Percentiles rank a stretch among this genome's conserved stretches.
Evolutionary conservation across 37 sponge, comb jelly and placozoan species (phyloP).

Genomic region (Mnemiopsis leidyi): DNA sequence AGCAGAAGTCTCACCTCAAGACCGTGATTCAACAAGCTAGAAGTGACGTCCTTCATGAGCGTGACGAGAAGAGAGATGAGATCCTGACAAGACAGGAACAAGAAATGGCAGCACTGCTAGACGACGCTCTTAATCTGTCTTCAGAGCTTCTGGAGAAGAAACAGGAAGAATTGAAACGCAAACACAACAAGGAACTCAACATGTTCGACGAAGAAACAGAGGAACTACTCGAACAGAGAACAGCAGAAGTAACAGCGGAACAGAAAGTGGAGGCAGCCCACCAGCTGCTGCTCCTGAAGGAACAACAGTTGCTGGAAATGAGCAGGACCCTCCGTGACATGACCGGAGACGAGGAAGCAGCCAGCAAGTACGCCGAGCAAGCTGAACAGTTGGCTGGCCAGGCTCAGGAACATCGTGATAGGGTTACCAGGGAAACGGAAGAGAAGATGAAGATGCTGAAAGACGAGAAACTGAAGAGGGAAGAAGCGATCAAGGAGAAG

Average conservation of each 20-base stretch:
- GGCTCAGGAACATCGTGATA: slow-evolving; percentile 17
- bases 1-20: neutral
- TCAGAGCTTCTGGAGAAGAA: slow-evolving; percentile 1
- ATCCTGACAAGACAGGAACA: neutral
- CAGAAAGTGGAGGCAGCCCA: neutral
- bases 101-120: neutral
- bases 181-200: slow-evolving; percentile 2
- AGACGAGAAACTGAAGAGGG: neutral
- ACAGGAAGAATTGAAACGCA: slow-evolving; percentile 1
- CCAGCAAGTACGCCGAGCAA: neutral
- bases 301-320: neutral
- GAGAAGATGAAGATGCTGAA: slow-evolving; percentile 1
- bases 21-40: neutral
- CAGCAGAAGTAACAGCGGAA: neutral
- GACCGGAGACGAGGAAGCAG: neutral
- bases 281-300: neutral
- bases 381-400: neutral
- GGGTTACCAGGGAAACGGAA: neutral
- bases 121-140: neutral
- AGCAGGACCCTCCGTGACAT: neutral
- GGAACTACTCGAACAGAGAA: neutral
- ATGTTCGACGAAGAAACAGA: neutral
- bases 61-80: neutral
- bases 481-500: slow-evolving; percentile 9
- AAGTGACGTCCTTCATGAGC: neutral